These are phyloP conservation scores for Piaya cayana DNA, from an alignment of 2,113 vertebrate species.

Conservation along the genomic window DNA sequence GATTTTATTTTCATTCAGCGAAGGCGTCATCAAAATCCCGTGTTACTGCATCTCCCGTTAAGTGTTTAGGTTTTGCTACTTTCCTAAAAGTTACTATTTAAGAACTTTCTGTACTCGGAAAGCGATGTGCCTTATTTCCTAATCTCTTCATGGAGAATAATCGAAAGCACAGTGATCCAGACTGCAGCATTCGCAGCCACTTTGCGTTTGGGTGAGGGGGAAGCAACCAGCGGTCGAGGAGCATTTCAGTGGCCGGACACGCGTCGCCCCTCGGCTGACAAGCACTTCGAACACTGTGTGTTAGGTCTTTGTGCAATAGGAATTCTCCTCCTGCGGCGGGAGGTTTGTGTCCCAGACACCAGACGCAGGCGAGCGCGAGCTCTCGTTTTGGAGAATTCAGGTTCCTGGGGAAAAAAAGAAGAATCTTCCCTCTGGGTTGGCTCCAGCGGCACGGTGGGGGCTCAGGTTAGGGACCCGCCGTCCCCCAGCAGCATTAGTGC, in stretches of 20 bases:
- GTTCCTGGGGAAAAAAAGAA: background rate
- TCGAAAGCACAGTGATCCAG: constrained; percentile 71
- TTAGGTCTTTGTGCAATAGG: constrained; percentile 76
- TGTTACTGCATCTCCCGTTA: background rate
- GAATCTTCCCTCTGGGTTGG: background rate
- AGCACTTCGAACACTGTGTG: constrained; percentile 53
- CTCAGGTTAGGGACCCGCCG: background rate
- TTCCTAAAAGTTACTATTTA: constrained; percentile 48
- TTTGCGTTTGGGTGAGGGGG: background rate
- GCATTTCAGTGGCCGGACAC: background rate
- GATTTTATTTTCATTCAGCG: background rate
- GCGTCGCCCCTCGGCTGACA: constrained; percentile 34
- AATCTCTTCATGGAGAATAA: constrained; percentile 57
- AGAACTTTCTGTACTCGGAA: constrained; percentile 74
- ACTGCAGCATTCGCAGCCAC: background rate
- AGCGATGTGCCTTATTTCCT: constrained; percentile 78
- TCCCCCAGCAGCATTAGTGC: accelerated
- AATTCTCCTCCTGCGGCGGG: background rate
- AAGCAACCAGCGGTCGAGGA: background rate
- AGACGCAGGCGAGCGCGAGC: constrained; percentile 38
- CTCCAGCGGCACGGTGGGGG: background rate
- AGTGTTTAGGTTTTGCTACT: constrained; percentile 38
- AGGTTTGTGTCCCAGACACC: constrained; percentile 27
- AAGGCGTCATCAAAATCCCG: background rate
- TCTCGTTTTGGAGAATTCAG: constrained; percentile 43